A percentile compares a stretch with the other conserved stretches of the same genome.
These are phyloP conservation scores for Parauchenoglanis ngamensis DNA, from an alignment of 2,797 vertebrate species.

Conservation along the genomic window DNA sequence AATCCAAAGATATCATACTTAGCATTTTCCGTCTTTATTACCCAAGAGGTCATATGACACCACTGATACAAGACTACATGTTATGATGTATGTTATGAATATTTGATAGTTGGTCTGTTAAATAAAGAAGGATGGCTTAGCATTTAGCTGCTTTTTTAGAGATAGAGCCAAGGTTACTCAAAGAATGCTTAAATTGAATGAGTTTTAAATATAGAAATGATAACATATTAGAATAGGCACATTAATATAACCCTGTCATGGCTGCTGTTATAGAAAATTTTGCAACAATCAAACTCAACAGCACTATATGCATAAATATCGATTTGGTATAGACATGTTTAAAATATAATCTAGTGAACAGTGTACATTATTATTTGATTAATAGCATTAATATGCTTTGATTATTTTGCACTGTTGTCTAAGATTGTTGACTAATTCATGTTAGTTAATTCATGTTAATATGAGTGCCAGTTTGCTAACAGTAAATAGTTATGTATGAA, in stretches of 20 bases:
- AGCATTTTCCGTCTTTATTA: not conserved
- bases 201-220: not conserved
- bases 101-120: not conserved
- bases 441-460: not conserved
- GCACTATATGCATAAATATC: not conserved
- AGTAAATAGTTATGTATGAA: not conserved
- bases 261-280: not conserved
- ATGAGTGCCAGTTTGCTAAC: constrained; percentile 6
- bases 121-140: constrained; percentile 5
- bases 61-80: not conserved
- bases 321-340: not conserved
- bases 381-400: not conserved
- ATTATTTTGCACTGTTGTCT: not conserved
- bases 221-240: not conserved
- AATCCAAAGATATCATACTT: not conserved
- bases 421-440: not conserved
- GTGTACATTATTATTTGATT: not conserved
- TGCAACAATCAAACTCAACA: not conserved
- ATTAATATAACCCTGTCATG: not conserved
- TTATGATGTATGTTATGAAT: not conserved
- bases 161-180: not conserved
- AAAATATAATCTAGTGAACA: not conserved
- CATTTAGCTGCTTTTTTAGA: not conserved
- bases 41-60: not conserved
- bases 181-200: not conserved